These are phyloP conservation scores for Pristionchus arcanus DNA, from an alignment of 2,888 invertebrate species.

Conservation along the genomic window DNA sequence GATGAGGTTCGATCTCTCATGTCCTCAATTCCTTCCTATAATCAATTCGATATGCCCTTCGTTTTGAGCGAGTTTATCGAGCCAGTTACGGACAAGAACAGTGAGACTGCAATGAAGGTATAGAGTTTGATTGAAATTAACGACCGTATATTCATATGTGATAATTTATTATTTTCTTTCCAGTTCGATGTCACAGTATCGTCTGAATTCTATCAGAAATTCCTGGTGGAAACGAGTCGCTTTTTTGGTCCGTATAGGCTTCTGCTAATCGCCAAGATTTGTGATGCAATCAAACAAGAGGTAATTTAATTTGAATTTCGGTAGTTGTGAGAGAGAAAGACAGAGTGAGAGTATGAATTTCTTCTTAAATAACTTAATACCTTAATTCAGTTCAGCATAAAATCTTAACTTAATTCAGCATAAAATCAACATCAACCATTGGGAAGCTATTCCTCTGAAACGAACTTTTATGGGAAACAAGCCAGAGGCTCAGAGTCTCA, in stretches of 20 bases:
- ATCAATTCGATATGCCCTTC: conserved; percentile 66
- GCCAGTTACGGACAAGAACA: conserved; percentile 66
- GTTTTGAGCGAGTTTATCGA: conserved; percentile 69
- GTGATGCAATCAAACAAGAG: conserved; percentile 64
- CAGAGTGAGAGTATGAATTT: neutral
- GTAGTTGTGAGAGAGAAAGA: too few relatives aligned
- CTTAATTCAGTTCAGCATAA: too few relatives aligned
- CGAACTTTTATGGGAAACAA: neutral
- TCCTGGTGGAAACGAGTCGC: conserved; percentile 62
- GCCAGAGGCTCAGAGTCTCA: neutral
- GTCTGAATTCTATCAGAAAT: conserved; percentile 69
- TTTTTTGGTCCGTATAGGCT: conserved; percentile 62
- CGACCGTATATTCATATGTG: too few relatives aligned
- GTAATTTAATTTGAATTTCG: conserved; percentile 31
- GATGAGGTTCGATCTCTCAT: neutral
- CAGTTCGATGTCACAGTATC: conserved; percentile 74
- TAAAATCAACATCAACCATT: neutral
- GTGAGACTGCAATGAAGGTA: conserved; percentile 64
- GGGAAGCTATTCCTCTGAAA: conserved; percentile 30
- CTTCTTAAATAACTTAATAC: neutral
- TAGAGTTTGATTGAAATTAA: neutral
- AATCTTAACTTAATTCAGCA: too few relatives aligned
- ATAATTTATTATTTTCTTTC: conserved; percentile 27
- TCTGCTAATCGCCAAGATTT: conserved; percentile 61
- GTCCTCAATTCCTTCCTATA: neutral